Percentiles rank a stretch among this genome's conserved stretches.
phyloP scores from a whole-genome alignment of 2,888 invertebrate genomes.

The Heteropelma amictum region DNA sequence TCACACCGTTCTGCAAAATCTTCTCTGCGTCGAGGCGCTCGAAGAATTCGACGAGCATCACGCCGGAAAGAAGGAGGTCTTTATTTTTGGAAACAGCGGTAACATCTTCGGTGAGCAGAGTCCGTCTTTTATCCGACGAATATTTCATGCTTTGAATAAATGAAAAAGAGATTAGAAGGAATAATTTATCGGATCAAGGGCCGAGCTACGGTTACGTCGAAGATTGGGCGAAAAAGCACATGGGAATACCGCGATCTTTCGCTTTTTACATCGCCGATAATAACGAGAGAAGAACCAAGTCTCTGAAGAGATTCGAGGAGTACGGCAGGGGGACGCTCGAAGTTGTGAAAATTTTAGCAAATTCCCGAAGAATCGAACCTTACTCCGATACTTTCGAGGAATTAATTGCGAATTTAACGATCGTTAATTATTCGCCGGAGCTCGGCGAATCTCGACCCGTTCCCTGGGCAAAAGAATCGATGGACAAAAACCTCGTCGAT shows the following conservation, averaged over 20 bases:
- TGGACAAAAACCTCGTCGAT: constrained; percentile 29
- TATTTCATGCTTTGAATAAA: background rate
- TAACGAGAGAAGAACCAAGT: background rate
- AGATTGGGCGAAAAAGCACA: constrained; percentile 46
- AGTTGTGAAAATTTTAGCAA: constrained; percentile 35
- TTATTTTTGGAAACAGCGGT: constrained; percentile 41
- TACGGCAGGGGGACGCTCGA: constrained; percentile 40
- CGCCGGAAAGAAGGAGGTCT: constrained; percentile 11
- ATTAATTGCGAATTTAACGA: constrained; percentile 35
- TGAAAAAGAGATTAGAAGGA: background rate
- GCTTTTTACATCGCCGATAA: constrained; percentile 37
- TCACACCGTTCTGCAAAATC: constrained; percentile 36
- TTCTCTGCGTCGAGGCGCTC: constrained; percentile 44
- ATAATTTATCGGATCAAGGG: constrained; percentile 5
- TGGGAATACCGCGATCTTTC: constrained; percentile 47
- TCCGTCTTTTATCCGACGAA: background rate
- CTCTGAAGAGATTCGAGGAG: constrained; percentile 14
- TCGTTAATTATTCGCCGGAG: background rate
- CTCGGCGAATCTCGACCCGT: background rate
- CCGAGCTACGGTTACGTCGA: constrained; percentile 44
- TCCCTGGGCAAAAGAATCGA: constrained; percentile 43
- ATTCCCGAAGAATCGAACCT: constrained; percentile 28
- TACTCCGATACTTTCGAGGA: constrained; percentile 39
- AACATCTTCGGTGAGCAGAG: constrained; percentile 33
- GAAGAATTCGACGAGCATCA: constrained; percentile 38